These are phyloP conservation scores for Oceanodroma tethys DNA, from an alignment of 2,113 vertebrate species.

Conservation along the genomic window DNA sequence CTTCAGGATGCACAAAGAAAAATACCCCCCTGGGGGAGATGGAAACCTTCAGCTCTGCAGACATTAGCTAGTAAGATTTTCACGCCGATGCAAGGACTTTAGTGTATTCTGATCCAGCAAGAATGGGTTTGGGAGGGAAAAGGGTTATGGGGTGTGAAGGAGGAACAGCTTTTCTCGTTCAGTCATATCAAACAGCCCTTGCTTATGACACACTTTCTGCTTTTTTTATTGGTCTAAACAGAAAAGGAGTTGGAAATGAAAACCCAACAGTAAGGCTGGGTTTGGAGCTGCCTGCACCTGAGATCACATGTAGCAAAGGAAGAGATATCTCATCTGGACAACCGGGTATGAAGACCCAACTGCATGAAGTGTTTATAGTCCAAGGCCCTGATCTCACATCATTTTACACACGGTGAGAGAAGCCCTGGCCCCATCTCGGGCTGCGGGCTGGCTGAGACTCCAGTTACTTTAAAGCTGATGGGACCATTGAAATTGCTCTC, in stretches of 20 bases:
- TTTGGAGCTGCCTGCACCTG: background rate
- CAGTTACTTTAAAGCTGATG: background rate
- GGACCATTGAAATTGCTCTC: background rate
- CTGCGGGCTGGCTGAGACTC: background rate
- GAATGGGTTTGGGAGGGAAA: background rate
- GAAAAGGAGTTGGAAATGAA: background rate
- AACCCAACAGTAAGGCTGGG: background rate
- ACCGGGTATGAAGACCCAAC: background rate
- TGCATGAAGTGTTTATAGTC: background rate
- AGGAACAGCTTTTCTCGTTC: background rate
- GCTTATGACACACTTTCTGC: background rate
- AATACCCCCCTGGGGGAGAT: background rate
- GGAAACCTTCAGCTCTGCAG: background rate
- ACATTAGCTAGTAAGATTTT: background rate
- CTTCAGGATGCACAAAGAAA: background rate
- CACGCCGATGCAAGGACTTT: fast-evolving
- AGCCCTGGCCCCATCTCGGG: background rate
- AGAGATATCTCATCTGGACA: background rate
- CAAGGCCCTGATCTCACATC: background rate
- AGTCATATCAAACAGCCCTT: background rate
- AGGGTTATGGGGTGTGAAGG: background rate
- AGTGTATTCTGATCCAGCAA: background rate
- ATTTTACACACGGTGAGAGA: background rate
- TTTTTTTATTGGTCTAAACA: background rate
- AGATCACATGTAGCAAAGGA: background rate